Percentiles rank a stretch among this genome's conserved stretches.
These are phyloP conservation scores for Poicephalus gulielmi DNA, from an alignment of 2,113 vertebrate genomes.

Conservation along the genomic window DNA sequence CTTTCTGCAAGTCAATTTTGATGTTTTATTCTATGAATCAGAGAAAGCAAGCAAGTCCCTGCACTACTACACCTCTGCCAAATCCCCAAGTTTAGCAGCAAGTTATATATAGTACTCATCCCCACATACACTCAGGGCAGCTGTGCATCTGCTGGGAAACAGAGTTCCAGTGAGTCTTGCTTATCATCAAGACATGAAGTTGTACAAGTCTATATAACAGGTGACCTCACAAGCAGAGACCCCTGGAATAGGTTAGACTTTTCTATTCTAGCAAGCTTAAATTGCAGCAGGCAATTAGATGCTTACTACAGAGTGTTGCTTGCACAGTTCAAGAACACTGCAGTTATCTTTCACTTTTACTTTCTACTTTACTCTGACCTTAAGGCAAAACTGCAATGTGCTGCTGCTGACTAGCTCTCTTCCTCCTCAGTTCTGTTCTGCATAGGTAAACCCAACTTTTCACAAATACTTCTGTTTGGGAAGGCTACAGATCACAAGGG, in stretches of 20 bases:
- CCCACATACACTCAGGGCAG: not conserved
- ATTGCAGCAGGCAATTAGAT: constrained; percentile 75
- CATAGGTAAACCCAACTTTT: not conserved
- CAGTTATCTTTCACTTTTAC: not conserved
- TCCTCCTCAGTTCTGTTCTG: not conserved
- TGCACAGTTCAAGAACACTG: constrained; percentile 21
- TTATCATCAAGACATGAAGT: not conserved
- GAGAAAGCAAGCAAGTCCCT: not conserved
- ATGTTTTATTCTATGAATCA: not conserved
- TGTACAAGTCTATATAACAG: constrained; percentile 79
- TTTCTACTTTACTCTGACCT: not conserved
- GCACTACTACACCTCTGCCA: not conserved
- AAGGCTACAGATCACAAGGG: not conserved
- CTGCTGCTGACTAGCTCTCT: not conserved
- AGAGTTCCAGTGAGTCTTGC: not conserved
- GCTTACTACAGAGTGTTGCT: constrained; percentile 84
- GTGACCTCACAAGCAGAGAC: constrained; percentile 65
- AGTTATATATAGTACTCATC: not conserved
- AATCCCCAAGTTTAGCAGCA: not conserved
- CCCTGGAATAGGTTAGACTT: constrained; percentile 80
- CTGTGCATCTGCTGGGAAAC: not conserved
- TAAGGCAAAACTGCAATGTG: not conserved
- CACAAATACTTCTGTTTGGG: not conserved
- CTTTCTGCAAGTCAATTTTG: constrained; percentile 77
- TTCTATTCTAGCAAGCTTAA: constrained; percentile 81